Conservation (phyloP, 2,113 vertebrate genomes). For the Eidolon helvum region DNA sequence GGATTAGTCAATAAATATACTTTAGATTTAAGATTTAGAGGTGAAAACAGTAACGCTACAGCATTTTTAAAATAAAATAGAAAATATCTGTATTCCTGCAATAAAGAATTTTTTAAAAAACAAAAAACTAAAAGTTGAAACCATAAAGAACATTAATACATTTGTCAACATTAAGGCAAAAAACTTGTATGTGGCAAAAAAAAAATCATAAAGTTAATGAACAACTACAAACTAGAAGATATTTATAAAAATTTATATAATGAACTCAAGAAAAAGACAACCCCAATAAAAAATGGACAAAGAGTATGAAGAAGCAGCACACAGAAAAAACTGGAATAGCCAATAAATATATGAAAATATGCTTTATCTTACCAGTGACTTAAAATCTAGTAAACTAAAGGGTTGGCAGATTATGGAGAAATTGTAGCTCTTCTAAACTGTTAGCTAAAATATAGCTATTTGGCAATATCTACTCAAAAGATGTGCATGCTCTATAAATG, state of each 20-base stretch:
- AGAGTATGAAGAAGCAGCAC: not conserved
- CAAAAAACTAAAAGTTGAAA: not conserved
- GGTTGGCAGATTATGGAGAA: not conserved
- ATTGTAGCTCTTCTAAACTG: not conserved
- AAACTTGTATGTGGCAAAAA: not conserved
- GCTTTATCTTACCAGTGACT: not conserved
- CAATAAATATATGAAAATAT: not conserved
- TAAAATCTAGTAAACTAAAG: constrained; percentile 8
- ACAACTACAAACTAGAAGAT: not conserved
- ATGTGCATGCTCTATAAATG: not conserved
- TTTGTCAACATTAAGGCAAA: constrained; percentile 29
- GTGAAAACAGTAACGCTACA: not conserved
- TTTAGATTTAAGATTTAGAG: not conserved
- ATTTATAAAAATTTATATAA: constrained; percentile 30
- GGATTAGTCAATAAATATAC: not conserved
- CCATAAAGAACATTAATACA: not conserved
- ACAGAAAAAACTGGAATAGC: not conserved
- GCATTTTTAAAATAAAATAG: not conserved
- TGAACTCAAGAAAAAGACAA: constrained; percentile 14
- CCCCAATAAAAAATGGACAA: not conserved
- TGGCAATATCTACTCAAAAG: not conserved
- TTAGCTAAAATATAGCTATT: not conserved
- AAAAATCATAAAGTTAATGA: not conserved
- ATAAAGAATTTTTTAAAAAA: not conserved
- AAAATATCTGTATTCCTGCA: not conserved